phyloP scores from a whole-genome alignment of 1,140 invertebrate species.

The Lepidurus apus region DNA sequence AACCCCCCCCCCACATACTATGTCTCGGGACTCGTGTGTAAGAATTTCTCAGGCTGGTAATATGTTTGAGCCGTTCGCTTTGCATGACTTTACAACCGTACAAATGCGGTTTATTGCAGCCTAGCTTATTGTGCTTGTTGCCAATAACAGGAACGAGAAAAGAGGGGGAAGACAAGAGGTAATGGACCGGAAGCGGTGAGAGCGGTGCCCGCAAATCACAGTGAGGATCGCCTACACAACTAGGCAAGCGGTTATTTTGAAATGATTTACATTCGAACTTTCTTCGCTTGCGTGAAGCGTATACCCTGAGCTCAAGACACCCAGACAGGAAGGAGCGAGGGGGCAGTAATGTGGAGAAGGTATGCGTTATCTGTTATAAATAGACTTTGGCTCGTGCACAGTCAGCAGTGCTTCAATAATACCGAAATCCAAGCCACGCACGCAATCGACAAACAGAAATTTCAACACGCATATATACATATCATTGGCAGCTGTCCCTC shows the following conservation, averaged over 20 bases:
- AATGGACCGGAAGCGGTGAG: background rate
- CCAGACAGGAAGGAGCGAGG: background rate
- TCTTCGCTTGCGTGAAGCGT: background rate
- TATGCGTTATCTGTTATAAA: constrained; percentile 2
- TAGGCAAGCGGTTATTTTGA: background rate
- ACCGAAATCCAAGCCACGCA: background rate
- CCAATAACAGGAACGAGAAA: background rate
- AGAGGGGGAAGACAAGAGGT: background rate
- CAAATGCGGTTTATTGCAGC: background rate
- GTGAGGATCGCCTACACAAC: too few relatives aligned
- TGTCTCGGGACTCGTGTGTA: background rate
- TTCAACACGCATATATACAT: background rate
- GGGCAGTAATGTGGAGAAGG: background rate
- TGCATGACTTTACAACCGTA: background rate
- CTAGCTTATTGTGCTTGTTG: background rate
- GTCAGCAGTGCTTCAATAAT: background rate
- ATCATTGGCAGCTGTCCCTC: background rate
- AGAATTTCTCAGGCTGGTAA: background rate
- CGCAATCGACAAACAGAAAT: background rate
- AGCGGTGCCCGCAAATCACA: background rate
- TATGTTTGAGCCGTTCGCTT: background rate
- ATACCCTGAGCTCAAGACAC: background rate
- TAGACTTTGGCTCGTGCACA: constrained; percentile 17
- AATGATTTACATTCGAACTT: background rate
- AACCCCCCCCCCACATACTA: too few relatives aligned